Conservation (phyloP, 1,140 invertebrate species). For the Akabosia matsudoensis region DNA sequence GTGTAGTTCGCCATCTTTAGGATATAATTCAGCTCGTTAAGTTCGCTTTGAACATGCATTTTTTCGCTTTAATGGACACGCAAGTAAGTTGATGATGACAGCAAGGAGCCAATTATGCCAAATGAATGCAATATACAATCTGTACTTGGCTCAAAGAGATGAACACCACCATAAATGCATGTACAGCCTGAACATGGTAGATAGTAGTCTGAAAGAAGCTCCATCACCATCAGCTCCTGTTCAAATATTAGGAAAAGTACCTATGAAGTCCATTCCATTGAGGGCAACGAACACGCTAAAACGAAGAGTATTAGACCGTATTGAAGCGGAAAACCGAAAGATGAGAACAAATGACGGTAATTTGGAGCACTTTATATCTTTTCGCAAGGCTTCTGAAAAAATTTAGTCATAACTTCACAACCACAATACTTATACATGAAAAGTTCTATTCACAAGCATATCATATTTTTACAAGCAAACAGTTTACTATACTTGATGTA, state of each 20-base stretch:
- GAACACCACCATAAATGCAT: too few relatives aligned
- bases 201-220: too few relatives aligned
- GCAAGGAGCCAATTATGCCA: constrained; percentile 13
- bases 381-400: not conserved
- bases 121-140: not conserved
- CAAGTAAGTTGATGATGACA: not conserved
- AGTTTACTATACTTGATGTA: too few relatives aligned
- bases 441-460: too few relatives aligned
- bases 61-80: not conserved
- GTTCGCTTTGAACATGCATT: not conserved
- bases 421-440: not conserved
- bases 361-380: not conserved
- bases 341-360: not conserved
- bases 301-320: not conserved
- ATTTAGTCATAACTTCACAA: not conserved
- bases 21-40: constrained; percentile 5
- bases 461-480: too few relatives aligned
- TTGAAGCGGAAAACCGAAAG: not conserved
- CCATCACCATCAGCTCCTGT: too few relatives aligned
- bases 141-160: too few relatives aligned
- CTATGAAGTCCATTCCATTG: too few relatives aligned
- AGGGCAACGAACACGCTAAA: not conserved
- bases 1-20: not conserved
- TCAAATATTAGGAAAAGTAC: too few relatives aligned
- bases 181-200: too few relatives aligned